Conservation (phyloP, 2,888 invertebrate species). For the Anoplius nigerrimus region DNA sequence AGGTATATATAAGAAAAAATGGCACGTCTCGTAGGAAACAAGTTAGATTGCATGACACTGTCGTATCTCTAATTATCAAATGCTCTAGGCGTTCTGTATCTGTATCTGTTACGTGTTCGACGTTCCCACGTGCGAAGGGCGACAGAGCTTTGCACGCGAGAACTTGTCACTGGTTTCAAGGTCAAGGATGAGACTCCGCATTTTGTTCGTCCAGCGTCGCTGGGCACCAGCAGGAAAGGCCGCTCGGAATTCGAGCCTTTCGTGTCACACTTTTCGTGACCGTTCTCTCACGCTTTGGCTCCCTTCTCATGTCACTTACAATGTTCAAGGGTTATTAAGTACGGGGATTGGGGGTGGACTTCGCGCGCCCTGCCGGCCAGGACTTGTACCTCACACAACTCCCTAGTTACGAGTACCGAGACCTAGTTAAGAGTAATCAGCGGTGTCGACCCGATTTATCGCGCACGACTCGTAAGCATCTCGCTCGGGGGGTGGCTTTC, state of each 20-base stretch:
- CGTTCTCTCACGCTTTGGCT: constrained; percentile 13
- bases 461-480: constrained; percentile 44
- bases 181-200: constrained; percentile 31
- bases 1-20: no score
- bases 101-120: no score
- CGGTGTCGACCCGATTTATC: constrained; percentile 13
- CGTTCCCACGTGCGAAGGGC: no score
- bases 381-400: constrained; percentile 76
- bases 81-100: no score
- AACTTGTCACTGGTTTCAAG: constrained; percentile 37
- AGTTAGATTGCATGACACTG: no score
- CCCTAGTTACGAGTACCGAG: constrained; percentile 76
- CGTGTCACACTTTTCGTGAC: constrained; percentile 10
- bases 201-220: constrained; percentile 23
- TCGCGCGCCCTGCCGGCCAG: constrained; percentile 75
- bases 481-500: constrained; percentile 24
- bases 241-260: constrained; percentile 16
- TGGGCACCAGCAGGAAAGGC: constrained; percentile 50
- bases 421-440: constrained; percentile 64
- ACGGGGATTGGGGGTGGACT: constrained; percentile 74
- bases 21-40: no score
- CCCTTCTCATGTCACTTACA: constrained; percentile 11
- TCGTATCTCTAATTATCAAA: no score
- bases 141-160: not conserved
- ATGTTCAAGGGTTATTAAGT: constrained; percentile 66